Percentiles rank a stretch among this genome's conserved stretches.
phyloP scores from a whole-genome alignment of 2,797 vertebrate species.

The Linurgus olivaceus region DNA sequence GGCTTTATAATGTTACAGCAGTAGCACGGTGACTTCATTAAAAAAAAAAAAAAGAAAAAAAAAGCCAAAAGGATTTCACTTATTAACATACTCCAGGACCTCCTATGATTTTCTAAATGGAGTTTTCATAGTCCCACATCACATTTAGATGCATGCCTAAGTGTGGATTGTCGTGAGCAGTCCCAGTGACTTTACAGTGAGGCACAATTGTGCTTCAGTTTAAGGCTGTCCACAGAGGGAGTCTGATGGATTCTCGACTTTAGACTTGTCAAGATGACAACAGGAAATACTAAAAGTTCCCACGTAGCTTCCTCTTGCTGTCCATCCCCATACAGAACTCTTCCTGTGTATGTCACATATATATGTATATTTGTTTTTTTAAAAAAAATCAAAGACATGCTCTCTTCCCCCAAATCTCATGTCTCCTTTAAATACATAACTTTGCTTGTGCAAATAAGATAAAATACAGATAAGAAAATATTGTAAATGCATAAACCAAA shows the following conservation, averaged over 20 bases:
- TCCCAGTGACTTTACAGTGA: background rate
- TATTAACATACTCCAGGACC: background rate
- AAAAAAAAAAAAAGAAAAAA: background rate
- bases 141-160: background rate
- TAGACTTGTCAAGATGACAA: background rate
- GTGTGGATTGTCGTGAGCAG: background rate
- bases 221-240: background rate
- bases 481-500: background rate
- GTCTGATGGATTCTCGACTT: background rate
- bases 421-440: background rate
- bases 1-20: background rate
- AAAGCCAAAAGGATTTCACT: background rate
- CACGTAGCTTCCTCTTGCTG: background rate
- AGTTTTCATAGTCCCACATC: background rate
- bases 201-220: background rate
- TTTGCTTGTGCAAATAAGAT: background rate
- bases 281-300: background rate
- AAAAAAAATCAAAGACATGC: background rate
- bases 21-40: background rate
- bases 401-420: background rate
- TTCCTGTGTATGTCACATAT: background rate
- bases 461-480: background rate
- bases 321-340: background rate
- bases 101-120: conserved; percentile 9
- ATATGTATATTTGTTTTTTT: background rate